These are phyloP conservation scores for Drosophila erecta DNA, from an alignment of 1,140 invertebrate species.

Conservation along the genomic window DNA sequence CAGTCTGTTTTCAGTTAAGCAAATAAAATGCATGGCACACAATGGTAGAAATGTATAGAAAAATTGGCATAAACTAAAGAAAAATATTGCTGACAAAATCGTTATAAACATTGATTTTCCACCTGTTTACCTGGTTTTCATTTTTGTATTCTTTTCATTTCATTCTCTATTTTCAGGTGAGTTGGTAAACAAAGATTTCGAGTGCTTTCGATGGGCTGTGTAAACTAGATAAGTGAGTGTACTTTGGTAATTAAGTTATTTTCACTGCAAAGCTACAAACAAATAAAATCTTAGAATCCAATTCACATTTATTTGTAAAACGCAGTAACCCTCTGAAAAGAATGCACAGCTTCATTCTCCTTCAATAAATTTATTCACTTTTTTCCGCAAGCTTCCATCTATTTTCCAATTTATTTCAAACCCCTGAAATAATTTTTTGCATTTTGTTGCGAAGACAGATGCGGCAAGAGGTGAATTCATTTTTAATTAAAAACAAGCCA, in stretches of 20 bases:
- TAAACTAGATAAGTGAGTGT: conserved; percentile 36
- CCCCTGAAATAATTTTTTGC: conserved; percentile 5
- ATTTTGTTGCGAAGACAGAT: conserved; percentile 22
- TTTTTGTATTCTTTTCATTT: neutral
- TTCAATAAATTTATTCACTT: conserved; percentile 9
- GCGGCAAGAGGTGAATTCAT: conserved; percentile 30
- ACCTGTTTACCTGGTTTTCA: conserved; percentile 10
- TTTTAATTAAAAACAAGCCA: conserved; percentile 46
- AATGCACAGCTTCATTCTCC: neutral
- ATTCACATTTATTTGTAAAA: too few relatives aligned
- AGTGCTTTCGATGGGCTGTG: conserved; percentile 9
- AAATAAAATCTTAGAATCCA: neutral
- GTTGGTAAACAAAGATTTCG: conserved; percentile 36
- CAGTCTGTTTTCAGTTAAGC: conserved; percentile 14
- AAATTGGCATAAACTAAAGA: conserved; percentile 20
- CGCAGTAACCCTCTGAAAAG: neutral
- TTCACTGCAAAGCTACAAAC: neutral
- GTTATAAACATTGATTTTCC: conserved; percentile 37
- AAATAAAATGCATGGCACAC: conserved; percentile 16
- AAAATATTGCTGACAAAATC: conserved; percentile 4
- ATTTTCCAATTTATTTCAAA: conserved; percentile 14
- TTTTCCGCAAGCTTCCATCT: conserved; percentile 7
- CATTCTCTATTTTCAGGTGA: conserved; percentile 58
- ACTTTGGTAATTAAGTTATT: conserved; percentile 28
- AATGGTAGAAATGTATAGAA: conserved; percentile 4